These are phyloP conservation scores for Danio jaintianensis DNA, from an alignment of 2,797 vertebrate genomes.

Conservation along the genomic window DNA sequence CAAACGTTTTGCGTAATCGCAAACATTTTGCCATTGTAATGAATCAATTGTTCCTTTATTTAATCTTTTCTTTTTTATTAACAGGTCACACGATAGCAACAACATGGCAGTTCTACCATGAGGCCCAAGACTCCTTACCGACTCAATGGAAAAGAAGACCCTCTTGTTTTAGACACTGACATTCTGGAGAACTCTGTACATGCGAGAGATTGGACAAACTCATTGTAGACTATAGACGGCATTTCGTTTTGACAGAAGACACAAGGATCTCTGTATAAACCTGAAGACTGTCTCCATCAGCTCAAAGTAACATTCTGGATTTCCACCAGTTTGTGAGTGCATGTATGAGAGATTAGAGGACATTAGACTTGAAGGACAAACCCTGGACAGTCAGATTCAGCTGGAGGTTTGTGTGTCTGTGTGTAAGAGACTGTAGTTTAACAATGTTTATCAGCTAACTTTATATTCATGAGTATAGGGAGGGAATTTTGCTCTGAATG, in stretches of 20 bases:
- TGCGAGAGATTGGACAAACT: constrained; percentile 27
- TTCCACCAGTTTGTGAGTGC: constrained; percentile 50
- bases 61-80: constrained; percentile 62
- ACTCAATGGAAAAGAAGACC: constrained; percentile 70
- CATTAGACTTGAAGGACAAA: constrained; percentile 15
- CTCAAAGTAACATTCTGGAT: constrained; percentile 51
- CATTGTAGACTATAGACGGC: constrained; percentile 8
- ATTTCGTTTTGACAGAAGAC: constrained; percentile 25
- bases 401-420: background rate
- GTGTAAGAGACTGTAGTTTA: constrained; percentile 53
- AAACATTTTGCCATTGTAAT: background rate
- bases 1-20: no score
- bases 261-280: constrained; percentile 18
- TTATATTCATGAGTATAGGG: constrained; percentile 55
- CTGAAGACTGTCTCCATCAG: constrained; percentile 26
- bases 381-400: background rate
- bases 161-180: constrained; percentile 56
- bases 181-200: constrained; percentile 18
- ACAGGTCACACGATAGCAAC: constrained; percentile 95
- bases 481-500: constrained; percentile 64
- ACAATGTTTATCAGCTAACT: constrained; percentile 46
- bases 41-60: constrained; percentile 42
- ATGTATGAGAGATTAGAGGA: constrained; percentile 17
- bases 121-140: constrained; percentile 63
- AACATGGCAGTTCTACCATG: constrained; percentile 63